phyloP scores from a whole-genome alignment of 2,797 vertebrate genomes.

The Chaunax sp. region DNA sequence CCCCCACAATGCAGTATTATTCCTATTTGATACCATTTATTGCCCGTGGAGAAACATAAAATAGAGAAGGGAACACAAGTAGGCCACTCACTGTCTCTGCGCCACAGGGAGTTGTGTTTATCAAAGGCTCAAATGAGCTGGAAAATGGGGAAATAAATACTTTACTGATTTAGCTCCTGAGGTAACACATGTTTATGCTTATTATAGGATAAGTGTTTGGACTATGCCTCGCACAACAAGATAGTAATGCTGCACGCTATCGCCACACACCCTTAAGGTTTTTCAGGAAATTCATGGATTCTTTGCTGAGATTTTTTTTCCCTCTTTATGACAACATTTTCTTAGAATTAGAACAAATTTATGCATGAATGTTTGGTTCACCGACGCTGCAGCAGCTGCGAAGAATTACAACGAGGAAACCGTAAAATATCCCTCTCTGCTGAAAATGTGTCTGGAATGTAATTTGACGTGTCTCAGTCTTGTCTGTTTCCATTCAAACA shows the following conservation, averaged over 20 bases:
- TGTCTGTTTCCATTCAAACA: constrained; percentile 24
- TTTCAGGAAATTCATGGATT: constrained; percentile 24
- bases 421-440: constrained; percentile 42
- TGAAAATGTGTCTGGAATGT: constrained; percentile 44
- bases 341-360: constrained; percentile 32
- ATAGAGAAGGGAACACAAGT: constrained; percentile 6
- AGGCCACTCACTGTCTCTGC: constrained; percentile 9
- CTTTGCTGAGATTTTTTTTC: no score
- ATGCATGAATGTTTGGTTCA: constrained; percentile 25
- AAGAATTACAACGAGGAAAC: constrained; percentile 59
- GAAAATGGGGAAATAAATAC: constrained; percentile 49
- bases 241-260: constrained; percentile 2
- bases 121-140: constrained; percentile 27
- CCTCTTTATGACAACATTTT: constrained; percentile 30
- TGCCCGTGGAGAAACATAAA: constrained; percentile 28
- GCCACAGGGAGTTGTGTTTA: constrained; percentile 23
- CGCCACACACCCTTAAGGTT: constrained; percentile 14
- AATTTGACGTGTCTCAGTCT: no score
- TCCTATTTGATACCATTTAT: constrained; percentile 12
- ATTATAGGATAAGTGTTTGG: constrained; percentile 25
- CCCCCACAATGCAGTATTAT: neutral
- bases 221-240: constrained; percentile 18
- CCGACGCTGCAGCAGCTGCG: constrained; percentile 48
- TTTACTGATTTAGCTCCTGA: constrained; percentile 25
- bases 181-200: constrained; percentile 21